Percentiles rank a stretch among this genome's conserved stretches.
Conservation (phyloP, 1,140 invertebrate genomes). For the Chionoecetes opilio region DNA sequence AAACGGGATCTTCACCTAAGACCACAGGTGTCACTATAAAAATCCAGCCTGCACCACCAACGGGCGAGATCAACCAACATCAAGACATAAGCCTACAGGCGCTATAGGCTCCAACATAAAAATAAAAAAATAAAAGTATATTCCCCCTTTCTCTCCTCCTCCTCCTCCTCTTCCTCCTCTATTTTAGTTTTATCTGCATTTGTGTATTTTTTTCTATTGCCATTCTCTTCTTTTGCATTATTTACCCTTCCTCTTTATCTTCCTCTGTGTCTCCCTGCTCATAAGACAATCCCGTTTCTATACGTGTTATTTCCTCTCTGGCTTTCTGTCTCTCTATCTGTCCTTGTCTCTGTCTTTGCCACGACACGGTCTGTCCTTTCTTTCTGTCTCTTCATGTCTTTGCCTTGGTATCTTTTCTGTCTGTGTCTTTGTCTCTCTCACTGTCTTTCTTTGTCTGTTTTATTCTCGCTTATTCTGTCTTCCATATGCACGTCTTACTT, state of each 20-base stretch:
- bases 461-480: too few relatives aligned
- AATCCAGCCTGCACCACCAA: too few relatives aligned
- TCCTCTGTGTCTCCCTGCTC: neutral
- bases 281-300: neutral
- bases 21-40: too few relatives aligned
- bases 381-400: neutral
- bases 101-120: too few relatives aligned
- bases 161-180: neutral
- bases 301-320: neutral
- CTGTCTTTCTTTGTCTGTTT: neutral
- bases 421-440: neutral
- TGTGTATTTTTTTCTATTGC: neutral
- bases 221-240: neutral
- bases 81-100: too few relatives aligned
- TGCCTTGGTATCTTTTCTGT: neutral
- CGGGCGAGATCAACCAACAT: too few relatives aligned
- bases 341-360: neutral
- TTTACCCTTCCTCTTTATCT: neutral
- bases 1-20: too few relatives aligned
- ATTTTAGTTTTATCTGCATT: neutral
- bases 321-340: neutral
- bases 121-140: too few relatives aligned
- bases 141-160: neutral
- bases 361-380: neutral
- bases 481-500: too few relatives aligned